phyloP scores from a whole-genome alignment of 2,888 invertebrate genomes.

The Phymatocera aterrima region DNA sequence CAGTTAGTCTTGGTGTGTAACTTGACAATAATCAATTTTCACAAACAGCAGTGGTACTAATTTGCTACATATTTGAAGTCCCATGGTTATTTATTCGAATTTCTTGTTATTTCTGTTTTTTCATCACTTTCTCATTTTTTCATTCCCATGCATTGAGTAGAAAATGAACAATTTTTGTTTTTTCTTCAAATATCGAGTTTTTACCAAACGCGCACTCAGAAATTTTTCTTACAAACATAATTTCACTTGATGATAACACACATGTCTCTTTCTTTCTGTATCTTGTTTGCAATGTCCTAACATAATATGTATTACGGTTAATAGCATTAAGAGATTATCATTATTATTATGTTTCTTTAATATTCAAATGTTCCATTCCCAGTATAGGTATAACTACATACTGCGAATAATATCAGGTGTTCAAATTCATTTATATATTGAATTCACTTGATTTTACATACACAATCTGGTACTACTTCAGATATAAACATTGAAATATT shows the following conservation, averaged over 20 bases:
- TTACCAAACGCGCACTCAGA: not conserved
- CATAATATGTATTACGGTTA: not conserved
- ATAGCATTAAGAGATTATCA: slow-evolving; percentile 25
- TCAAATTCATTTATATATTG: not conserved
- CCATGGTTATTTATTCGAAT: not conserved
- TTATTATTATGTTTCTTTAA: not conserved
- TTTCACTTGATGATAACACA: not conserved
- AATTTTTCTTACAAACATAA: not conserved
- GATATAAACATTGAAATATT: slow-evolving; percentile 13
- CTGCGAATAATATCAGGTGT: not conserved
- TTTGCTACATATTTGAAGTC: slow-evolving; percentile 12
- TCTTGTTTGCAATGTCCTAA: not conserved
- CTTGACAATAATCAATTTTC: slow-evolving; percentile 50
- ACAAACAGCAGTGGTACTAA: slow-evolving; percentile 25
- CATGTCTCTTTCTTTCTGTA: not conserved
- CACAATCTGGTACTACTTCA: not conserved
- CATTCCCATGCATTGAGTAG: slow-evolving; percentile 24
- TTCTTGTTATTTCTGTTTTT: slow-evolving; percentile 40
- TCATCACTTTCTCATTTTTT: slow-evolving; percentile 26
- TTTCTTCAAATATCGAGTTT: slow-evolving; percentile 1
- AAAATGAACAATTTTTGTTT: slow-evolving; percentile 16
- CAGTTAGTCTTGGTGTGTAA: slow-evolving; percentile 74
- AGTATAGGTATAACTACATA: not conserved
- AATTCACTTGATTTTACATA: slow-evolving; percentile 3
- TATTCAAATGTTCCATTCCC: not conserved